Base-by-base conservation (phyloP, 1,140 invertebrate species). In the Lepidurus packardi region DNA sequence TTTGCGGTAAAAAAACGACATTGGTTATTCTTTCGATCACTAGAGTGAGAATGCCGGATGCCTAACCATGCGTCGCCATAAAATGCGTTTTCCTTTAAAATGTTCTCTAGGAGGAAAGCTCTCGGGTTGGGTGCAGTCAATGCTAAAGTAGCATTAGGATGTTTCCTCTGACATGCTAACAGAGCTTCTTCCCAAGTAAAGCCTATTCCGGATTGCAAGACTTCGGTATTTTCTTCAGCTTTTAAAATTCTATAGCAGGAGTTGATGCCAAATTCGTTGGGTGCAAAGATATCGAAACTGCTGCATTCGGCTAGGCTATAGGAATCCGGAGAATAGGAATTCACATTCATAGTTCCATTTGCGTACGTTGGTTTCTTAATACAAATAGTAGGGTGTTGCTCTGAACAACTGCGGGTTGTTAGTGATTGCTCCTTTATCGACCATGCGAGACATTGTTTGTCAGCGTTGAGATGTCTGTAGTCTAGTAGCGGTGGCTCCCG, bases 151-250 rank as follows among this genome's bases (percentile, higher is more conserved):
- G 53, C 53, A 65, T 65, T 65, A 16, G 53, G 53, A 16, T 65
- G 53, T 65, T 65, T 65, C 53, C 21, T 65, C 21, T 65, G 53
- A 65, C 53, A 65, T 65, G 16, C 53, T n/a, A 16, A 7, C 9
- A 65, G 16, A 9, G 53, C 53, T 65, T 65, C 53, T 65, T 65
- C 53, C 53, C 53, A 65, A 65, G 53, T 65, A 65, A 65, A 65
- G 53, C 13, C 45, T 1, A 47, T 10, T 47, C 1, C 16, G 10
- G 45, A 47, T 10, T 47, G 0, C 10, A 16, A 25, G 25, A 25
- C 13, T 21, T 13, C 8, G 16, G 53, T 65, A 9, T 16, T 9
- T 16, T 34, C 34, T 3, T 34, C 34, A 4, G 34, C 3, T 34
- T 9, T 65, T 9, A 65, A n/a, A 65, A 65, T 5, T 21, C 21